phyloP scores from a whole-genome alignment of 2,888 invertebrate genomes.

The Morinoia aosen region DNA sequence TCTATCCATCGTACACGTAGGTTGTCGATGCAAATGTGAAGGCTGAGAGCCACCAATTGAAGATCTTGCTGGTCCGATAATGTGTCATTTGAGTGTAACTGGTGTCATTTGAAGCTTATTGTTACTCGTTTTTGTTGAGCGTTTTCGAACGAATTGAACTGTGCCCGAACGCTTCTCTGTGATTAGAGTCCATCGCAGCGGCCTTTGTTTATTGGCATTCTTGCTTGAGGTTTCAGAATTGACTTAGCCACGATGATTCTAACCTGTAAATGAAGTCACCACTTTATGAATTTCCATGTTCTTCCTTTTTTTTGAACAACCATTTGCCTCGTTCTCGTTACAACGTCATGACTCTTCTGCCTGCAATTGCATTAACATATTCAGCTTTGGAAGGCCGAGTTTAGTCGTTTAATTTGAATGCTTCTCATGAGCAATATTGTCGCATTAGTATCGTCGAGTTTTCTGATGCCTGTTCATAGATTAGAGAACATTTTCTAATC shows the following conservation, averaged over 20 bases:
- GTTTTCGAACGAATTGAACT: not conserved
- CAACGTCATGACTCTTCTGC: not conserved
- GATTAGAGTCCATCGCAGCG: slow-evolving; percentile 1
- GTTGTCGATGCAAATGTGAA: not conserved
- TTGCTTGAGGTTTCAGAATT: not conserved
- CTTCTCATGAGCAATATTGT: not conserved
- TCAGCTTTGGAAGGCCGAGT: not conserved
- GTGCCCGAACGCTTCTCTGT: not conserved
- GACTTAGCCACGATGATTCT: not conserved
- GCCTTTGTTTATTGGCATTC: not conserved
- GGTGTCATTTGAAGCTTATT: not conserved
- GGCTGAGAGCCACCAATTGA: not conserved
- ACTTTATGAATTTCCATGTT: not conserved
- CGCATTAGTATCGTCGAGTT: not conserved
- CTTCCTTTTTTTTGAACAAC: not conserved
- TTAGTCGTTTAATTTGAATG: not conserved
- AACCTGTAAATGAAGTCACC: not conserved
- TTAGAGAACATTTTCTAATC: not conserved
- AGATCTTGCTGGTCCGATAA: not conserved
- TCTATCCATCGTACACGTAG: not conserved
- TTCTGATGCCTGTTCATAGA: not conserved
- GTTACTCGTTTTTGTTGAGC: not conserved
- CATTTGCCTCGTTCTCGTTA: not conserved
- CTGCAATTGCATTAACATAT: not conserved
- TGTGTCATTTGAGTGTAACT: not conserved